Base-by-base conservation (phyloP, 2,113 vertebrate species). In the Tiliqua scincoides region DNA sequence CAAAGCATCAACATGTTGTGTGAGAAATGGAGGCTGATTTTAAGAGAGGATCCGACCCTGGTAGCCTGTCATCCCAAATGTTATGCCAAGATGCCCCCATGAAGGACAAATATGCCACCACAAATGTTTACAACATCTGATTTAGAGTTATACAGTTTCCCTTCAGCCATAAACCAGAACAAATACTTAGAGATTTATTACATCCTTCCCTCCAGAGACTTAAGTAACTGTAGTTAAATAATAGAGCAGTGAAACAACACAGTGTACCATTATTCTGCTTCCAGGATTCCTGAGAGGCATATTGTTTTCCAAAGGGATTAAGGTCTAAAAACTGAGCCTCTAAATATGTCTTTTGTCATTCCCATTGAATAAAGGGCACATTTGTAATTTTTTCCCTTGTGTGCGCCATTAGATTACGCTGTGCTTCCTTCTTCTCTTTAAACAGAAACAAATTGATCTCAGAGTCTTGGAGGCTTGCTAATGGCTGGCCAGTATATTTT, bases 141-240 rank as follows among this genome's bases (percentile, higher is more conserved):
- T 95, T 93, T 93, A 95, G 93, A 84, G 88, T 91, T 91, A 91
- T 27, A 74, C 90, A 91, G 88, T 86, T 95, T 94, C 92, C 93
- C 89, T 86, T 91, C 91, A 89, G 83, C 93, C 93, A 88, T 93
- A 94, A 95, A 95, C 90, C 92, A 95, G 94, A 95, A 93, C 93
- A 96, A 94, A 95, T 94, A 93, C 94, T 94, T 91, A 67, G 89
- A 94, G 94, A 96, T 96, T 96, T 95, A 96, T 95, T 87, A 92
- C 92, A 94, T 92, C 95, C 96, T 96, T 95, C 91, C 86, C 93
- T 91, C 88, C 90, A 87, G 87, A 83, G 90, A 89, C 91, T 91
- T 90, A 91, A 95, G 96, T 95, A 93, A 93, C 93, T 94, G 88
- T 40, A 84, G 89, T 96, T 94, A 93, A 94, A 93, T 93, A 95